Evolutionary conservation across 30 jellyfish, hydroid and myxozoan genomes (phyloP).

Genomic region (Mastigias papua): DNA sequence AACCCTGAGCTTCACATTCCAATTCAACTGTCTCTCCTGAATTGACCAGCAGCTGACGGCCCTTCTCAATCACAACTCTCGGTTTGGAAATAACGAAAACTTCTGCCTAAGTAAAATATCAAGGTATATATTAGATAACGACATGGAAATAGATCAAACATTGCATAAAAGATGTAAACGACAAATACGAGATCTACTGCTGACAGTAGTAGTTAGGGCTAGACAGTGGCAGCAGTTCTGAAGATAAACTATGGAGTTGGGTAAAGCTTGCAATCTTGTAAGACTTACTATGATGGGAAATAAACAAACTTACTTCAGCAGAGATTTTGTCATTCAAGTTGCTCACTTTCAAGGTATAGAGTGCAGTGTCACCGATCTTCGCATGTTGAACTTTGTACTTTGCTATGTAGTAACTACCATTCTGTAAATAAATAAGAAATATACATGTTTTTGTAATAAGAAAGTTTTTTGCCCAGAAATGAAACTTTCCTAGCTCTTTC

Average conservation of each 20-base stretch:
- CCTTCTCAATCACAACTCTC: slow-evolving; percentile 53
- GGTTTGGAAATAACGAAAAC: slow-evolving; percentile 48
- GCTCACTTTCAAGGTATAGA: slow-evolving; percentile 24
- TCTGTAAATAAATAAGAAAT: slow-evolving; percentile 1
- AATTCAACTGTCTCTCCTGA: slow-evolving; percentile 34
- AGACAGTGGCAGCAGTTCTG: too few relatives aligned
- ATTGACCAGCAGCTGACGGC: slow-evolving; percentile 23
- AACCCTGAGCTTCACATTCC: slow-evolving; percentile 56
- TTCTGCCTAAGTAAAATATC: neutral
- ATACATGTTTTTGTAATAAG: too few relatives aligned
- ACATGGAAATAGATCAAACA: neutral
- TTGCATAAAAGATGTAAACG: too few relatives aligned
- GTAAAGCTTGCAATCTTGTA: too few relatives aligned
- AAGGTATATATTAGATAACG: neutral
- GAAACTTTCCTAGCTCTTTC: too few relatives aligned
- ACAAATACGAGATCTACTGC: too few relatives aligned
- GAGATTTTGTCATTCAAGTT: slow-evolving; percentile 24
- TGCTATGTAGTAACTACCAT: slow-evolving; percentile 12
- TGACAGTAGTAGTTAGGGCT: too few relatives aligned
- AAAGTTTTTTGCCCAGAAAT: too few relatives aligned
- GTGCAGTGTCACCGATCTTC: slow-evolving; percentile 28
- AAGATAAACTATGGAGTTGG: too few relatives aligned
- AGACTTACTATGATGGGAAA: too few relatives aligned
- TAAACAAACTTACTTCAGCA: slow-evolving; percentile 19
- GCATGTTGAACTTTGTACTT: slow-evolving; percentile 26